Conservation (phyloP, 2,888 invertebrate genomes). For the Tridacna crocea region DNA sequence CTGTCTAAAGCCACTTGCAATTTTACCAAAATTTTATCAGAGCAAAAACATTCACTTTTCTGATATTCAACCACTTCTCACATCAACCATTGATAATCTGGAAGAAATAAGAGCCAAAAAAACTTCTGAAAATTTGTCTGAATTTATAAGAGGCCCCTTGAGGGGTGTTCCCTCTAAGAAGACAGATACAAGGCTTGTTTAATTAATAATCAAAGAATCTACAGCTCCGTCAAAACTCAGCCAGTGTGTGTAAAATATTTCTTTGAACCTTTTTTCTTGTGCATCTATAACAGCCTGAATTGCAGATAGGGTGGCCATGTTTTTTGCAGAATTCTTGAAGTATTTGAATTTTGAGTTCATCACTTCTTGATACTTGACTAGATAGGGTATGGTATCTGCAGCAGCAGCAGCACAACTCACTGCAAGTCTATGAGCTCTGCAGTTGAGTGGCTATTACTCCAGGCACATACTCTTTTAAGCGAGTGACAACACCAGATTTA, state of each 20-base stretch:
- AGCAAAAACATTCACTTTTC: not conserved
- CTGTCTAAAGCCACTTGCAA: not conserved
- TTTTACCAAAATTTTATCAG: not conserved
- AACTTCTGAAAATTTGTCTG: not conserved
- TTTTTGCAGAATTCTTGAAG: too few species aligned
- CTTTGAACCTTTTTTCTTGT: not conserved
- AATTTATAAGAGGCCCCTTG: not conserved
- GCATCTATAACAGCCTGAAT: too few species aligned
- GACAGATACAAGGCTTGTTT: not conserved
- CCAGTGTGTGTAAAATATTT: not conserved
- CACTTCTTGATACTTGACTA: too few species aligned
- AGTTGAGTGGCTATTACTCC: too few species aligned
- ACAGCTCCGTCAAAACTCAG: not conserved
- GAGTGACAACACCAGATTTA: too few species aligned
- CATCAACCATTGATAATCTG: not conserved
- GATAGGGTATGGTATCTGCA: too few species aligned
- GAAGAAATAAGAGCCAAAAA: not conserved
- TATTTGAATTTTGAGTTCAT: too few species aligned
- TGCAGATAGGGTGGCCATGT: too few species aligned
- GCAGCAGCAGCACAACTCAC: too few species aligned
- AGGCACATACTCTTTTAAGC: too few species aligned
- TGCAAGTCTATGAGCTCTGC: too few species aligned
- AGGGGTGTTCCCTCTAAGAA: not conserved
- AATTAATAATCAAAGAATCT: not conserved
- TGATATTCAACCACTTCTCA: not conserved